Evolutionary conservation across 1,140 invertebrate genomes (phyloP).

Genomic region (Drosophila kikkawai): DNA sequence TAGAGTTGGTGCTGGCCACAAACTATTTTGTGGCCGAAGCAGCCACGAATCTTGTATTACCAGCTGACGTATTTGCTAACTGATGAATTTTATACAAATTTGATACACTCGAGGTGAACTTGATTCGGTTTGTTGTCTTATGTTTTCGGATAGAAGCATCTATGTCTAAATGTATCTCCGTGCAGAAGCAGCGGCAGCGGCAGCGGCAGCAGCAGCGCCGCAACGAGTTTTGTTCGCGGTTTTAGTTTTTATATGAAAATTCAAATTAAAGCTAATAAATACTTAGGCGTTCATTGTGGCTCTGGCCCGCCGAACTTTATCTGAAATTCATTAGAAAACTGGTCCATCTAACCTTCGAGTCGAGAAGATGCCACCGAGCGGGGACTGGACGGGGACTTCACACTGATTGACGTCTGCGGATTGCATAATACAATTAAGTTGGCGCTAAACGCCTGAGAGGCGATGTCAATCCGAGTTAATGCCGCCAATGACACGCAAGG

Average conservation of each 20-base stretch:
- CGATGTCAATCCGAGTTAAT: conserved; percentile 25
- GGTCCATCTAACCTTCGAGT: conserved; percentile 69
- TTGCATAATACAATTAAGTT: conserved; percentile 61
- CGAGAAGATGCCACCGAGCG: conserved; percentile 36
- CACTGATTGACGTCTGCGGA: conserved; percentile 55
- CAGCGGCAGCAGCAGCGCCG: conserved; percentile 52
- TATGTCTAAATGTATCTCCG: conserved; percentile 59
- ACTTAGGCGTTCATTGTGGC: conserved; percentile 70
- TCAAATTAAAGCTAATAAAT: conserved; percentile 83
- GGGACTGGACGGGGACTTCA: conserved; percentile 6
- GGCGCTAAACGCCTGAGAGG: conserved; percentile 43
- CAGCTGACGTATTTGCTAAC: conserved; percentile 76
- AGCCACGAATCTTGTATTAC: conserved; percentile 48
- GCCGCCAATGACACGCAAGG: conserved; percentile 7
- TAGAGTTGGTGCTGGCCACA: conserved; percentile 25
- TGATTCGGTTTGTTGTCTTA: conserved; percentile 66
- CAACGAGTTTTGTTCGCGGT: conserved; percentile 69
- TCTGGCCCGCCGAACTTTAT: conserved; percentile 55
- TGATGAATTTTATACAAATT: conserved; percentile 84
- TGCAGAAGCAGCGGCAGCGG: conserved; percentile 70
- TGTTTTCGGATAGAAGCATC: conserved; percentile 71
- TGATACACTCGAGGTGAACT: conserved; percentile 82
- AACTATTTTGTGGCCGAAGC: not conserved
- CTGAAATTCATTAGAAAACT: conserved; percentile 76
- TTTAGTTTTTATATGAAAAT: conserved; percentile 70